Percentiles rank a stretch among this genome's conserved stretches.
phyloP scores from a whole-genome alignment of 2,797 vertebrate species.

The Potorous gilbertii region DNA sequence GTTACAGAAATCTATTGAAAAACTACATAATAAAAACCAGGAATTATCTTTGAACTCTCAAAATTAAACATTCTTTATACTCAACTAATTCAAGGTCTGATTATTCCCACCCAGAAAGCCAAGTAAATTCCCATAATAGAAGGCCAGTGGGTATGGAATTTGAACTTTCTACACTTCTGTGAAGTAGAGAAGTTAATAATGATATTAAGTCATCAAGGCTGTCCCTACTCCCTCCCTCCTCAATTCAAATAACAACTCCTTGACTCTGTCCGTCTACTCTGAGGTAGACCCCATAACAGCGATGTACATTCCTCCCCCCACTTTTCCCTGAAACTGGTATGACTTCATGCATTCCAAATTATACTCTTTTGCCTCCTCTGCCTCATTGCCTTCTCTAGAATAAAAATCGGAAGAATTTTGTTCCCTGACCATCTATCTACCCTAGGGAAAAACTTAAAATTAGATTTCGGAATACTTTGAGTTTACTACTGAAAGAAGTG shows the following conservation, averaged over 20 bases:
- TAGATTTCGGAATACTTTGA: not conserved
- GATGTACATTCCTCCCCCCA: not conserved
- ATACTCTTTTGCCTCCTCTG: not conserved
- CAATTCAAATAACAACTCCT: not conserved
- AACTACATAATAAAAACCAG: conserved; percentile 1
- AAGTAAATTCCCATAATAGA: not conserved
- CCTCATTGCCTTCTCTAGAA: conserved; percentile 15
- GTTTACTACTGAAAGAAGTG: not conserved
- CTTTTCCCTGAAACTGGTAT: conserved; percentile 17
- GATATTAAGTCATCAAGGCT: not conserved
- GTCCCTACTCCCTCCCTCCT: not conserved
- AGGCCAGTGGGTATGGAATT: conserved; percentile 21
- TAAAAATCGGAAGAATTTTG: not conserved
- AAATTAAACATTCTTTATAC: conserved; percentile 33
- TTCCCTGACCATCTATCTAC: not conserved
- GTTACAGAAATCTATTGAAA: not conserved
- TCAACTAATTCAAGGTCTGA: not conserved
- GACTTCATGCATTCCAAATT: conserved; percentile 12
- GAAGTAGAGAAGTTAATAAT: not conserved
- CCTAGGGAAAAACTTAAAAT: not conserved
- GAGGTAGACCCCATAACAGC: not conserved
- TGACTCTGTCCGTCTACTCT: not conserved
- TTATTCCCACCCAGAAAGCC: not conserved
- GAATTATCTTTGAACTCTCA: not conserved
- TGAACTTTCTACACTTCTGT: not conserved